Percentiles rank a stretch among this genome's conserved stretches.
These are phyloP conservation scores for Leptodactylus fallax DNA, from an alignment of 2,797 vertebrate species.

Conservation along the genomic window DNA sequence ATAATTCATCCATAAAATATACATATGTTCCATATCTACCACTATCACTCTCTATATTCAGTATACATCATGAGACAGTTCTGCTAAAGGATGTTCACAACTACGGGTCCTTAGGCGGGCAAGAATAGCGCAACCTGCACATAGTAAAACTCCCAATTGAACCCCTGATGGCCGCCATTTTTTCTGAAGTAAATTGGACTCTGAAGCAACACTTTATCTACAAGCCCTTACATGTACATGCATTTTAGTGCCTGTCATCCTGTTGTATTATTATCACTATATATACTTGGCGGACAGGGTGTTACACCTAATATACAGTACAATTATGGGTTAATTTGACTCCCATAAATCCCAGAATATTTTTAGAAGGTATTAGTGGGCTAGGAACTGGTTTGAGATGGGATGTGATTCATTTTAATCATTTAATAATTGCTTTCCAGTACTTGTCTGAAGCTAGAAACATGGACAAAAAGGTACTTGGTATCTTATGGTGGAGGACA, in stretches of 20 bases:
- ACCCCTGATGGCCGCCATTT: not conserved
- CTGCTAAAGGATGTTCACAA: no score
- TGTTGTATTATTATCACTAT: not conserved
- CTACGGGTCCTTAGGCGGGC: no score
- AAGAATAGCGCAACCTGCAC: not conserved
- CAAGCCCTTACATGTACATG: not conserved
- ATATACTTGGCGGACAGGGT: not conserved
- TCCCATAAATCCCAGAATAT: not conserved
- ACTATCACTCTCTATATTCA: no score
- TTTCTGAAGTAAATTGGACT: not conserved
- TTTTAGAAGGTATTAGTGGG: not conserved
- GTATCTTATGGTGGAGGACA: conserved; percentile 63
- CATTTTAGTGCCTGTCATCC: not conserved
- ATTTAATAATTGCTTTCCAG: conserved; percentile 43
- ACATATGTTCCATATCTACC: no score
- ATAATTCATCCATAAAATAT: not conserved
- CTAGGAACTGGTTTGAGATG: not conserved
- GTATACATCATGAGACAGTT: no score
- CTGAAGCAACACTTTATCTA: not conserved
- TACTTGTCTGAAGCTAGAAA: conserved; percentile 41
- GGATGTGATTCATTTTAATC: conserved; percentile 14
- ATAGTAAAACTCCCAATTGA: not conserved
- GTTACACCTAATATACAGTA: not conserved
- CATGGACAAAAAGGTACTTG: conserved; percentile 67
- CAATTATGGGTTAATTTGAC: not conserved